phyloP scores from a whole-genome alignment of 2,113 vertebrate species.

The Notothenia rossii region DNA sequence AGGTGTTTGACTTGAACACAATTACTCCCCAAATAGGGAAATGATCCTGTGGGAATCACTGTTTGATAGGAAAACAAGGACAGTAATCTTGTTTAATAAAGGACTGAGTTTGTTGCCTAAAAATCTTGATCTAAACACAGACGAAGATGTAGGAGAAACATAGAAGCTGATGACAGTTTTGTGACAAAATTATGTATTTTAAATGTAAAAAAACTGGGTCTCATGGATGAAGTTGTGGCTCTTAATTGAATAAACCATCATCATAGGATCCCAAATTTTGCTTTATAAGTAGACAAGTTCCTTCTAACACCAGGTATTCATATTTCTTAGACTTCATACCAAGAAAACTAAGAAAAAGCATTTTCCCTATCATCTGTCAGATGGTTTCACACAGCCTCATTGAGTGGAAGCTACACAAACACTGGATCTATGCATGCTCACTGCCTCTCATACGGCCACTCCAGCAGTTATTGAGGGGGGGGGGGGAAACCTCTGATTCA shows the following conservation, averaged over 20 bases:
- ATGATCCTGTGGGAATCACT: not conserved
- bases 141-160: not conserved
- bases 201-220: too few relatives aligned
- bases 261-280: too few relatives aligned
- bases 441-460: slow-evolving; percentile 33
- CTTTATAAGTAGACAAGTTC: too few relatives aligned
- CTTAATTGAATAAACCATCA: too few relatives aligned
- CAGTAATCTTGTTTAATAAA: too few relatives aligned
- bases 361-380: not conserved
- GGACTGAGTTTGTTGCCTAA: too few relatives aligned
- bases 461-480: slow-evolving; percentile 26
- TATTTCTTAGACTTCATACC: too few relatives aligned
- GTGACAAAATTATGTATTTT: too few relatives aligned
- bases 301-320: too few relatives aligned
- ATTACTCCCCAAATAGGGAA: too few relatives aligned
- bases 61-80: not conserved
- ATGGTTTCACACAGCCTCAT: not conserved
- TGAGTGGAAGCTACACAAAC: slow-evolving; percentile 17
- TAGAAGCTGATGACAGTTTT: not conserved
- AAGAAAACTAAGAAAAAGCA: not conserved
- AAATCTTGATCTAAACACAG: not conserved
- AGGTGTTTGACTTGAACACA: too few relatives aligned
- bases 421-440: slow-evolving; percentile 18
- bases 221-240: not conserved
- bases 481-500: slow-evolving; percentile 28